Percentiles rank a stretch among this genome's conserved stretches.
Conservation (phyloP, 2,888 invertebrate species). For the Callimorpha dominula region DNA sequence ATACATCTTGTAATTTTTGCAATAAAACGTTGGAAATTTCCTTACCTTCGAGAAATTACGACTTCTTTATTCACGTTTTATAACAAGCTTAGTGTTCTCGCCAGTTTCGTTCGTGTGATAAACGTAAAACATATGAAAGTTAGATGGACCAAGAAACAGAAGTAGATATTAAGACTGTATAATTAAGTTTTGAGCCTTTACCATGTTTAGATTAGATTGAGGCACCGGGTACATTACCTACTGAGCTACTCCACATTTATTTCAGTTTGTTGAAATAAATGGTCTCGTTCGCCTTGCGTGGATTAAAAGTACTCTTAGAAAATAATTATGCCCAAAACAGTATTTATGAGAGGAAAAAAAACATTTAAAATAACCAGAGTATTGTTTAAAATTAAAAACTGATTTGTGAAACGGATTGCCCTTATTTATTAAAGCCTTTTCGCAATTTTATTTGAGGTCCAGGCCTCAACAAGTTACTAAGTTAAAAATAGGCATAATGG, state of each 20-base stretch:
- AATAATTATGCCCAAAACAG: too few species aligned
- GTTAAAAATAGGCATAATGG: too few species aligned
- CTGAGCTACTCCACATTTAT: neutral
- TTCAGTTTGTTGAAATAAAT: neutral
- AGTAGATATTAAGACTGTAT: neutral
- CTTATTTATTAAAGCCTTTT: too few species aligned
- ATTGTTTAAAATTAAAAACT: too few species aligned
- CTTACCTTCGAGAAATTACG: conserved; percentile 21
- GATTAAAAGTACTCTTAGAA: too few species aligned
- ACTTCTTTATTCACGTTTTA: conserved; percentile 32
- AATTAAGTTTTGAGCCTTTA: too few species aligned
- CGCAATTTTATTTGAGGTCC: too few species aligned
- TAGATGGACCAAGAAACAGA: neutral
- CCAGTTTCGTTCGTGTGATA: neutral
- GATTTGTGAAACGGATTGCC: too few species aligned
- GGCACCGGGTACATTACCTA: neutral
- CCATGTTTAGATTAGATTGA: neutral
- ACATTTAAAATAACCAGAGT: too few species aligned
- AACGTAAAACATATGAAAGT: neutral
- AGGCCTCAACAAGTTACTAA: too few species aligned
- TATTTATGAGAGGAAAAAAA: too few species aligned
- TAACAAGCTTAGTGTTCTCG: conserved; percentile 3
- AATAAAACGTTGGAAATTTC: conserved; percentile 25
- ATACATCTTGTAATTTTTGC: conserved; percentile 24
- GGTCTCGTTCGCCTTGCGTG: too few species aligned